Percentiles rank a stretch among this genome's conserved stretches.
These are phyloP conservation scores for Armadillidium nasatum DNA, from an alignment of 1,140 invertebrate species.

Conservation along the genomic window DNA sequence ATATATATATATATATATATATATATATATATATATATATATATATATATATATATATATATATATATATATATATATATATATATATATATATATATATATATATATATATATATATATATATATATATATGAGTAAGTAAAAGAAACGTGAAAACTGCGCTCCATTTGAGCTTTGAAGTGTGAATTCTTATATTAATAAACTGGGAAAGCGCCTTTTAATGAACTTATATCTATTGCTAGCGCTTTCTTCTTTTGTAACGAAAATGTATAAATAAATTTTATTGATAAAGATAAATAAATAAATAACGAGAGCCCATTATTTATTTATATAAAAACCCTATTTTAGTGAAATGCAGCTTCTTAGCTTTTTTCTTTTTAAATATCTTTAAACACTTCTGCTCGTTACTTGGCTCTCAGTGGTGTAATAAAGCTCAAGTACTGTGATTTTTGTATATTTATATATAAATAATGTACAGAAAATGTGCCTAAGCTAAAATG, in stretches of 20 bases:
- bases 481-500: slow-evolving; percentile 34
- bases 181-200: slow-evolving; percentile 33
- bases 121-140: no score
- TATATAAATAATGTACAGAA: slow-evolving; percentile 44
- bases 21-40: no score
- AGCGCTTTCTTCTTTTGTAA: slow-evolving; percentile 36
- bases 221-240: slow-evolving; percentile 30
- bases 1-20: no score
- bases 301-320: slow-evolving; percentile 33
- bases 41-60: no score
- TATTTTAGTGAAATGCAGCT: not conserved
- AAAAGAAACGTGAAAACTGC: no score
- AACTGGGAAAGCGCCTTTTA: slow-evolving; percentile 30
- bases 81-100: no score
- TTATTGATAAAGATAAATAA: slow-evolving; percentile 35
- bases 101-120: no score
- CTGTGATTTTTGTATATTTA: slow-evolving; percentile 44
- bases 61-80: no score
- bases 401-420: slow-evolving; percentile 38
- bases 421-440: slow-evolving; percentile 41
- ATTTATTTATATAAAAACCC: slow-evolving; percentile 40
- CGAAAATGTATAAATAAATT: slow-evolving; percentile 34
- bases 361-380: no score
- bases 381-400: slow-evolving; percentile 28
- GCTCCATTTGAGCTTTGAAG: slow-evolving; percentile 21